Evolutionary conservation across 2,797 vertebrate species (phyloP).

Genomic region (Brachyrhaphis roseni): DNA sequence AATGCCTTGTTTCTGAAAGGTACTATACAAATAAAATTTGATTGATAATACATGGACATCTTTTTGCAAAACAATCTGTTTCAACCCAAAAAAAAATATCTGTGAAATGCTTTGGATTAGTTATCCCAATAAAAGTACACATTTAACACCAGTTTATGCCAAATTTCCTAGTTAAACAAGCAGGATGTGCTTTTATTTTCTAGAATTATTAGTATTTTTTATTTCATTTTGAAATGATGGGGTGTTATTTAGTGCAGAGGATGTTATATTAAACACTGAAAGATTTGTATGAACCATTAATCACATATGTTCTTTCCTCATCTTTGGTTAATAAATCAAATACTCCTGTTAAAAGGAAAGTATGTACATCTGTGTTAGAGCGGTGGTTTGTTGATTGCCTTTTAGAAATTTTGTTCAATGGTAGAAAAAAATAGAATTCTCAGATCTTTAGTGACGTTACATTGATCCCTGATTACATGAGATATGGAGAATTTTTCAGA

Average conservation of each 20-base stretch:
- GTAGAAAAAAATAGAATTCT: neutral
- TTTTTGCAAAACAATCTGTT: neutral
- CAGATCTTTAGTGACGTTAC: neutral
- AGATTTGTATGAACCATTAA: neutral
- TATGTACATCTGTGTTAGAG: neutral
- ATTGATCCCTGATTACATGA: neutral
- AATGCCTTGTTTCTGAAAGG: too few relatives aligned
- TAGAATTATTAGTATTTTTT: neutral
- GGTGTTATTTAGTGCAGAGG: neutral
- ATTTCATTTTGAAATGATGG: neutral
- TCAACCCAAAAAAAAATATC: neutral
- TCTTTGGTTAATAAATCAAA: neutral
- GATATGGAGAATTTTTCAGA: neutral
- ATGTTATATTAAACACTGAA: neutral
- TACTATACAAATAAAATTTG: too few relatives aligned
- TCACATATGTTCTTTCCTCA: neutral
- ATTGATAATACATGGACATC: too few relatives aligned
- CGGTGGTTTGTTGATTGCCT: neutral
- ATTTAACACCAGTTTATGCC: neutral
- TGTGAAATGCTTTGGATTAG: neutral
- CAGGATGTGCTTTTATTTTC: neutral
- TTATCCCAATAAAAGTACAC: neutral
- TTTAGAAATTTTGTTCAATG: neutral
- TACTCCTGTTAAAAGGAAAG: neutral
- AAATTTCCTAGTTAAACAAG: neutral